These are phyloP conservation scores for Lasiurus borealis DNA, from an alignment of 2,113 vertebrate species.

Conservation along the genomic window DNA sequence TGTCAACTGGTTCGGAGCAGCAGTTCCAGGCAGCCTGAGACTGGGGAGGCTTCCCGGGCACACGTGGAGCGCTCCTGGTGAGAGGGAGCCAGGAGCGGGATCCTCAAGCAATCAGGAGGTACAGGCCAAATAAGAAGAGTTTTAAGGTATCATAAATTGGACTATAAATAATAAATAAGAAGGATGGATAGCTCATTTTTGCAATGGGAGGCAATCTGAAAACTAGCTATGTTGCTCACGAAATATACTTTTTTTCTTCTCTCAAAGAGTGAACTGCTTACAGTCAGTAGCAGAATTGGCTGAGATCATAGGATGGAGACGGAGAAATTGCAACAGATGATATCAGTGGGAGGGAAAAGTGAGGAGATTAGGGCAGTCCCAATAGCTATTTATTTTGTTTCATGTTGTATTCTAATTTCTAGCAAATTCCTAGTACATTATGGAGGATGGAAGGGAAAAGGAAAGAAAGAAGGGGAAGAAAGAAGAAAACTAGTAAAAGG, in stretches of 20 bases:
- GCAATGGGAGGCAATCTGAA: not conserved
- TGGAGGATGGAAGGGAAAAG: not conserved
- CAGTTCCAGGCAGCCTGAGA: not conserved
- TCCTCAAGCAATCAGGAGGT: not conserved
- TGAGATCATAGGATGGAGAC: not conserved
- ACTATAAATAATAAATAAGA: not conserved
- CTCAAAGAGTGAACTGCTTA: not conserved
- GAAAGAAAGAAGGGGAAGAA: not conserved
- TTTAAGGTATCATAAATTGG: not conserved
- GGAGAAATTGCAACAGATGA: not conserved
- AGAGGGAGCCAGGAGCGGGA: not conserved
- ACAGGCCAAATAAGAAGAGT: not conserved
- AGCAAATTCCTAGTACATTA: not conserved
- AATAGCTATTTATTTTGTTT: not conserved
- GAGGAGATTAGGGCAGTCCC: not conserved
- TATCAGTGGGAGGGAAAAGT: not conserved
- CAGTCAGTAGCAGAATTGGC: not conserved
- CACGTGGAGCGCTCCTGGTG: accelerated
- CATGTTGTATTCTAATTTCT: not conserved
- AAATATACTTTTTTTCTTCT: not conserved
- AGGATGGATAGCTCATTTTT: not conserved
- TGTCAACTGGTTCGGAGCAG: not conserved
- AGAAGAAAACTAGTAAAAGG: not conserved
- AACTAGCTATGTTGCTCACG: not conserved
- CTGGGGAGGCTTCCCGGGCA: not conserved